Evolutionary conservation across 2,888 invertebrate genomes (phyloP), one percentile per base, ranked within the genome.

Genomic region (Sinopyrophorus schimmeli): DNA sequence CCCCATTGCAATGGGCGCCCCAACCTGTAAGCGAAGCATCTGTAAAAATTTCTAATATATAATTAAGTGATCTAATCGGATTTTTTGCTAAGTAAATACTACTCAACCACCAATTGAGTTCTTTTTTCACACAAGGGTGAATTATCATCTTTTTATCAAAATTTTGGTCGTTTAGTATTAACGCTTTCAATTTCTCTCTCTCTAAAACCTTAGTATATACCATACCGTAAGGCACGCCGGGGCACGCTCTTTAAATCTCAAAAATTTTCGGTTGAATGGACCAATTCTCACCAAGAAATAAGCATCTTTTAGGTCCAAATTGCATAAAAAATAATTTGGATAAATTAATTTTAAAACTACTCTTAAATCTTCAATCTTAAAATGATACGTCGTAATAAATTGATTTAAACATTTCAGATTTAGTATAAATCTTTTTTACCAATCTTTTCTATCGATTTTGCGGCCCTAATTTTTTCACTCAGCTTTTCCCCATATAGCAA

Each of bases 11-110:
- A 23, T 40, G 49, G 6, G 38, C 47, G 3, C 63, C 63, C 63
- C 62, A 64, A 3, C 57, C 62, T 5, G 47, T 30, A 3, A 20
- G 11, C 12, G 58, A 57, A 3, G 60, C 59, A 44, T 61, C 62
- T 1, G 61, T 50, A 37, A 46, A 64, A 37, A 63, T 61, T 50
- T 59, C 57, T 16, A 55, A 11, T 16, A 14, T 28, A 43, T 44
- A 61, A 5, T 11, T 21, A 6, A 44, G 11, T 5, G 17, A n/a
- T 42, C 23, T 47, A 17, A 60, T 53, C 7, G 18, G 28, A 31
- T 44, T 39, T 10, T 14, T 16, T 6, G 50, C 23, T n/a, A 23
- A 21, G 1, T 31, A 12, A 11, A 57, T 54, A 10, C 53, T 44
- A 6, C 30, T 3, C 6, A 35, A 24, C 60, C 55, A 60, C 59